These are phyloP conservation scores for Rhagophthalmus giganteus DNA, from an alignment of 2,888 invertebrate species.

Conservation along the genomic window DNA sequence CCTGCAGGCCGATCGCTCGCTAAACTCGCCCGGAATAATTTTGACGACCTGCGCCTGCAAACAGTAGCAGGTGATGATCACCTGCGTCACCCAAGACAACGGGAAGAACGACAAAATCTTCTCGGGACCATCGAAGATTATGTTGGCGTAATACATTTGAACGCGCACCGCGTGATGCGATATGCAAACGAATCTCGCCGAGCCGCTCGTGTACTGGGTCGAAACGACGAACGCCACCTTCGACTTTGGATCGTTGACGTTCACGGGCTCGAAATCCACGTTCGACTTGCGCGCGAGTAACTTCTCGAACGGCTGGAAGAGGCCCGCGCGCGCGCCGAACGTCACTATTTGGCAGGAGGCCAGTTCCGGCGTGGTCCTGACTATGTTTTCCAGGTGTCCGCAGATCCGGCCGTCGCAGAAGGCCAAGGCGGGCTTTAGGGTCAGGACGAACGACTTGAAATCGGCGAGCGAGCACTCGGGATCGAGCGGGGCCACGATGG, in stretches of 20 bases:
- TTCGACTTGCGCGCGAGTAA: conserved; percentile 17
- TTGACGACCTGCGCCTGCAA: conserved; percentile 40
- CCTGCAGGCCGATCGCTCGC: conserved; percentile 43
- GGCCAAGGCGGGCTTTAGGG: conserved; percentile 46
- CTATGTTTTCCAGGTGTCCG: conserved; percentile 41
- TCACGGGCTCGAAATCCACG: conserved; percentile 36
- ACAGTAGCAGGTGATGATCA: conserved; percentile 41
- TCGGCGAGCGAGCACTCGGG: conserved; percentile 40
- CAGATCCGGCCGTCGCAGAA: conserved; percentile 45
- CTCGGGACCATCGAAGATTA: conserved; percentile 37
- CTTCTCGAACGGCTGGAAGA: conserved; percentile 29
- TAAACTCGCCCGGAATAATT: conserved; percentile 41
- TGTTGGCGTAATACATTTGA: conserved; percentile 37
- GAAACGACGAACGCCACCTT: conserved; percentile 46
- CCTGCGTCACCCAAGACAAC: conserved; percentile 43
- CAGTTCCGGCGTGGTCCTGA: conserved; percentile 16
- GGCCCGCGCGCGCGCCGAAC: conserved; percentile 38
- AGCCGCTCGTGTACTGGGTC: conserved; percentile 42
- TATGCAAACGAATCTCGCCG: conserved; percentile 44
- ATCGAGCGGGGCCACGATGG: conserved; percentile 46
- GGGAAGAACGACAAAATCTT: conserved; percentile 46
- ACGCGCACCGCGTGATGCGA: conserved; percentile 44
- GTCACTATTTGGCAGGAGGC: conserved; percentile 30
- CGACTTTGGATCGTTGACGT: conserved; percentile 38
- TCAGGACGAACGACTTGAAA: conserved; percentile 35